Base-by-base conservation (phyloP, 2,888 invertebrate species). In the Acanthopleura granulata region DNA sequence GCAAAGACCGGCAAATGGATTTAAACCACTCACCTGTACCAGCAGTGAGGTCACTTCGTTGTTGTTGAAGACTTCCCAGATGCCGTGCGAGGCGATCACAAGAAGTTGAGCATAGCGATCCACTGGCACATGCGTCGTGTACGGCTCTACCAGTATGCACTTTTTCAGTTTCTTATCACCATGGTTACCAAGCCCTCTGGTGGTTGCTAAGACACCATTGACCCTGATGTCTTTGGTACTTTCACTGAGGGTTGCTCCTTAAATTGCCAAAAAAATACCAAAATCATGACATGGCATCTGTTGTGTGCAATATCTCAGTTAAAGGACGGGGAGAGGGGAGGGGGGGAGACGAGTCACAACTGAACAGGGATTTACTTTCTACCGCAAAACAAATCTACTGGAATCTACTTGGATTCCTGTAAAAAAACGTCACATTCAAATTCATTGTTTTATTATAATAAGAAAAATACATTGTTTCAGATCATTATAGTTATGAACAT, bases 101-200 rank as follows among this genome's bases (percentile, higher is more conserved):
- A 90, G 74, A 49, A 89, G 84, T 84, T 90, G 89, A 12, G 88
- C 86, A 78, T 87, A 86, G 80, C 87, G 85, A 78, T 90, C 89
- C 62, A 90, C 82, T 0, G 84, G 82, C 25, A 89, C 83, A 73
- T 82, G 78, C 11, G 80, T 83, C 0, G 86, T 83, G 75, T 85
- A 80, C 1, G 89, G 89, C 40, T 87, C 86, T 12, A 83, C 83
- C 57, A 84, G 75, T 0, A 89, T 82, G 75, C 85, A 85, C 25
- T 83, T 83, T 82, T 88, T 90, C 78, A 90, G 75, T 9, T 69
- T 77, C 6, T 81, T 79, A 79, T 90, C 90, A 40, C 90, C 90
- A 83, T 90, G 89, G 85, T 89, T 90, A 82, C 90, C 90, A 14
- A 90, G 87, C 6, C 90, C 89, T 27, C 89, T 75, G 11, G 89